Base-by-base conservation (phyloP, 2,797 vertebrate species). In the Rhinophrynus dorsalis region DNA sequence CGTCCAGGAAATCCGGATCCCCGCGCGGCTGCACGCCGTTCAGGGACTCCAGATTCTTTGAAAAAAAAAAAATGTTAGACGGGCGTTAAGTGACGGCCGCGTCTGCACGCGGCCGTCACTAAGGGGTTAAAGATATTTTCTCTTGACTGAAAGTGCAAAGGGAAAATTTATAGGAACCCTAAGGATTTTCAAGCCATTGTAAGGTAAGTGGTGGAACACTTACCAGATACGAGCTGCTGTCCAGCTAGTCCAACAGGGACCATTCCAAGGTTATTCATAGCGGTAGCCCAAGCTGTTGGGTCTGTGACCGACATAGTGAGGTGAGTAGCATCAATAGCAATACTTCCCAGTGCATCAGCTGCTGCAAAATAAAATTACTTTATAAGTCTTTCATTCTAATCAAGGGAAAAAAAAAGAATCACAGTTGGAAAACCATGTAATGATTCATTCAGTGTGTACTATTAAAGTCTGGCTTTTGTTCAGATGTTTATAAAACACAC, bases 201-300 rank as follows among this genome's bases (percentile, higher is more conserved):
- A n/a, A 4, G 29, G 4, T 9, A 30, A 30, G 29, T 30, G 7
- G 0, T 2, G 27, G 64, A 73, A 65, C 23, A 52, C 80, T 86
- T 90, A 98, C 96, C 96, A 84, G 96, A 90, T 42, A 97, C 84
- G 45, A 98, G 88, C 78, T 92, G 96, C 82, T 95, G 95, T 74
- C 94, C 94, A 7, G 88, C 84, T 81, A 97, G 78, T 67, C 94
- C 90, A 88, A 98, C 89, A 1, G 96, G 94, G 76, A 96, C 80
- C 84, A 98, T 95, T 70, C 95, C 94, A 77, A 97, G 78, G 84
- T 96, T 97, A 88, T 92, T 98, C 95, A 98, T 96, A 79, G 96
- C 93, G 0, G 95, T 94, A 65, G 95, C 91, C 96, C 96, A 98
- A 77, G 94, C 92, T 0, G 92, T 88, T 0, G 91, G 94, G 76